Conservation (phyloP, 1,140 invertebrate genomes). For the Acromyrmex heyeri region DNA sequence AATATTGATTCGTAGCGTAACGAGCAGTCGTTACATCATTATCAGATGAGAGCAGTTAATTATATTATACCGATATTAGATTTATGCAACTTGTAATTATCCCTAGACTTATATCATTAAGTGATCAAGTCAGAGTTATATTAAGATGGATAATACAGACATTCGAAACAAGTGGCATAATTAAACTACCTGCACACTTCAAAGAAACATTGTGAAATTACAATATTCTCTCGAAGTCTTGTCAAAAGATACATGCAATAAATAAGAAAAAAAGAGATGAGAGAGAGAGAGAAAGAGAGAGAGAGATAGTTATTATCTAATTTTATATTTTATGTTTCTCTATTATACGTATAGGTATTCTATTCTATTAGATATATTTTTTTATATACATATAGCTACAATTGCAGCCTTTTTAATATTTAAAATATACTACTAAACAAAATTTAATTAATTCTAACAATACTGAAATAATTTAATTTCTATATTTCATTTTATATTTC, state of each 20-base stretch:
- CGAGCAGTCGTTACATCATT: slow-evolving; percentile 38
- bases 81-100: slow-evolving; percentile 31
- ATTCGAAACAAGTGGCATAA: neutral
- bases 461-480: neutral
- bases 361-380: neutral
- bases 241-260: neutral
- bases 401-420: neutral
- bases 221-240: neutral
- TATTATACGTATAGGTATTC: neutral
- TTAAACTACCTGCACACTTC: neutral
- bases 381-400: neutral
- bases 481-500: neutral
- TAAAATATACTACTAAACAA: neutral
- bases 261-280: neutral
- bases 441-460: neutral
- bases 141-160: neutral
- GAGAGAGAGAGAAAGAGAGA: too few species aligned
- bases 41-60: neutral
- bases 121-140: slow-evolving; percentile 8
- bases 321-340: neutral
- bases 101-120: slow-evolving; percentile 1
- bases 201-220: slow-evolving; percentile 2
- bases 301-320: neutral
- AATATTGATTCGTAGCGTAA: slow-evolving; percentile 41
- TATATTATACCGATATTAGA: neutral